Evolutionary conservation across 2,113 vertebrate genomes (phyloP).

Genomic region (Myiagra hebetior): DNA sequence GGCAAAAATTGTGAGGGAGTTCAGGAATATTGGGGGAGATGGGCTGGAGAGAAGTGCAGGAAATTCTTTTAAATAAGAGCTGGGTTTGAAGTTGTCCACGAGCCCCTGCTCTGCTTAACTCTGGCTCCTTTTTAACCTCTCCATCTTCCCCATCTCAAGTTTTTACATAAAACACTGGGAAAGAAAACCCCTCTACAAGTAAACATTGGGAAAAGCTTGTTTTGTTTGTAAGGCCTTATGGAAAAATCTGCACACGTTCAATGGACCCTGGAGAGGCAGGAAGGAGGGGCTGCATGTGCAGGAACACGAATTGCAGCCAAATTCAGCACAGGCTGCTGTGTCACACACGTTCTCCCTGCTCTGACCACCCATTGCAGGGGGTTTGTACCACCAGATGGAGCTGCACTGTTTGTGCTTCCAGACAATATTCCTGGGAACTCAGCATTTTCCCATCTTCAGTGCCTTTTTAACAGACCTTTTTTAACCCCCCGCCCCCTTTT

Average conservation of each 20-base stretch:
- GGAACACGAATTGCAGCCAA: neutral
- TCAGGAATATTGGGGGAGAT: neutral
- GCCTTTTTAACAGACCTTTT: neutral
- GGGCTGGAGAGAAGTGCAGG: neutral
- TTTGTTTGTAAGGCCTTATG: neutral
- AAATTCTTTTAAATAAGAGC: neutral
- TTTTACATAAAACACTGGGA: neutral
- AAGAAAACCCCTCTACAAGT: neutral
- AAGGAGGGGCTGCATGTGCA: neutral
- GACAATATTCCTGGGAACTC: neutral
- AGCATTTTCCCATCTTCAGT: neutral
- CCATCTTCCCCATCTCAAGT: neutral
- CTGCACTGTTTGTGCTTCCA: neutral
- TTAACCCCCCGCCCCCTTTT: neutral
- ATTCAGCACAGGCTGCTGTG: neutral
- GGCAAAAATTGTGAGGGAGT: neutral
- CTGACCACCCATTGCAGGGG: accelerated
- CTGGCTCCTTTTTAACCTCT: neutral
- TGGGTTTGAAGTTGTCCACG: neutral
- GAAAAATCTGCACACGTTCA: neutral
- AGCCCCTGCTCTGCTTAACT: neutral
- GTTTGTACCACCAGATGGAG: neutral
- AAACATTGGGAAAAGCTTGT: neutral
- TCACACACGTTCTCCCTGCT: accelerated
- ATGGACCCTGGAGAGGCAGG: accelerated